Evolutionary conservation across 2,113 vertebrate species (phyloP), one percentile per base, ranked within the genome.

Genomic region (Oncorhynchus tshawytscha): DNA sequence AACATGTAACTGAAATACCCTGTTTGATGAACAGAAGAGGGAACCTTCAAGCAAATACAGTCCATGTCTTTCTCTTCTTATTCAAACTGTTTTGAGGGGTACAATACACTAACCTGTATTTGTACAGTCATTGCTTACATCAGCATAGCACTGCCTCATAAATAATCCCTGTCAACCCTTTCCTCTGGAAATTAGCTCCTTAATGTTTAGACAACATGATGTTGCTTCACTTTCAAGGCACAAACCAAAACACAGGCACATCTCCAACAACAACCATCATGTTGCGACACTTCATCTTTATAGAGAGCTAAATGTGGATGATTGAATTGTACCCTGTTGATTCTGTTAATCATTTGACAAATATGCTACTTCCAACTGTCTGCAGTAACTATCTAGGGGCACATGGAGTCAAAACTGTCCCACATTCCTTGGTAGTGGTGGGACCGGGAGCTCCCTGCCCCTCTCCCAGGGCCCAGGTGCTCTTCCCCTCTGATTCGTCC

Each of bases 141-240:
- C 6, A 51, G 25, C 67, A 68, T 68, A 18, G 4, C 29, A 9
- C 4, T 18, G 31, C 24, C 72, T 60, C 2, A 60, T 34, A 67
- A 18, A 64, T 24, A 72, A 60, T 67, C 66, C 0, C 48, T 3
- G 9, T 45, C 39, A 9, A 54, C 3, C 51, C 12, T 16, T 79
- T 84, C 72, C 70, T 73, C 25, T 67, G 45, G 34, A 49, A 80
- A 74, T 69, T 66, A 60, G 71, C 9, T 45, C 5, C 31, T 34
- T 34, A 7, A 34, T 34, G 31, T 7, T 7, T 34, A 71, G 11
- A 65, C 54, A 78, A 49, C 76, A 16, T 51, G 2, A 65, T 72
- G 2, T 73, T 25, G 34, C 68, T 49, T 70, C 73, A 45, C 57
- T 71, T 82, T 72, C 69, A 16, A 48, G 66, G 3, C 54, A 54